phyloP scores from a whole-genome alignment of 1,140 invertebrate species.

The Heliconius nattereri region DNA sequence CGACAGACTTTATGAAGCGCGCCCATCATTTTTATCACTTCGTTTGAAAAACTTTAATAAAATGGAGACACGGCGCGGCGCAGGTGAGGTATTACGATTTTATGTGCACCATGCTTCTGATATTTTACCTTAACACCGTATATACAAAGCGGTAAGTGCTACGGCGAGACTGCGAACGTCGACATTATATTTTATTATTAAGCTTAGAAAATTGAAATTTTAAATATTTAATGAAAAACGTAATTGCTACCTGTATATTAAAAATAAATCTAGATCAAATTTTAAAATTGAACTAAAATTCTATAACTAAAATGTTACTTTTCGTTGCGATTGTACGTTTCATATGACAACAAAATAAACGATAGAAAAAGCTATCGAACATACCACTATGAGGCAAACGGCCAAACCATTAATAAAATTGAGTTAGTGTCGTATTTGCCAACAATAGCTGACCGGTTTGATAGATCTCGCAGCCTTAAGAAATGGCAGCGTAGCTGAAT shows the following conservation, averaged over 20 bases:
- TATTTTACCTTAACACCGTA: conserved; percentile 46
- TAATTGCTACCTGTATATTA: neutral
- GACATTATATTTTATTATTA: neutral
- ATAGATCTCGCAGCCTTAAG: conserved; percentile 40
- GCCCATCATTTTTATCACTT: conserved; percentile 73
- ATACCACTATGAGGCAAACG: conserved; percentile 46
- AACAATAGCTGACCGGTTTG: conserved; percentile 54
- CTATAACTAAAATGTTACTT: neutral
- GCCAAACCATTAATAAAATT: conserved; percentile 68
- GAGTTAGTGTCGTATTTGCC: conserved; percentile 62
- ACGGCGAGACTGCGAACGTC: neutral
- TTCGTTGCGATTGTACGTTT: conserved; percentile 17
- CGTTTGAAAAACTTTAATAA: conserved; percentile 72
- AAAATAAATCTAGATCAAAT: neutral
- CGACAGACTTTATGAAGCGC: conserved; percentile 53
- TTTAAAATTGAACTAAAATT: neutral
- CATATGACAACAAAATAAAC: conserved; percentile 41
- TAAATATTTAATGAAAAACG: neutral
- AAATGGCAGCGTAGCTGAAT: neutral
- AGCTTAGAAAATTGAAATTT: neutral
- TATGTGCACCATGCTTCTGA: conserved; percentile 61
- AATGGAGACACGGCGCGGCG: conserved; percentile 52
- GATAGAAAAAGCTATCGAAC: conserved; percentile 42
- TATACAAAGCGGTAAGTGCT: conserved; percentile 25
- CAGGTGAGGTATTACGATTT: conserved; percentile 70